Conservation (phyloP, 2,113 vertebrate genomes). For the Heterotis niloticus region DNA sequence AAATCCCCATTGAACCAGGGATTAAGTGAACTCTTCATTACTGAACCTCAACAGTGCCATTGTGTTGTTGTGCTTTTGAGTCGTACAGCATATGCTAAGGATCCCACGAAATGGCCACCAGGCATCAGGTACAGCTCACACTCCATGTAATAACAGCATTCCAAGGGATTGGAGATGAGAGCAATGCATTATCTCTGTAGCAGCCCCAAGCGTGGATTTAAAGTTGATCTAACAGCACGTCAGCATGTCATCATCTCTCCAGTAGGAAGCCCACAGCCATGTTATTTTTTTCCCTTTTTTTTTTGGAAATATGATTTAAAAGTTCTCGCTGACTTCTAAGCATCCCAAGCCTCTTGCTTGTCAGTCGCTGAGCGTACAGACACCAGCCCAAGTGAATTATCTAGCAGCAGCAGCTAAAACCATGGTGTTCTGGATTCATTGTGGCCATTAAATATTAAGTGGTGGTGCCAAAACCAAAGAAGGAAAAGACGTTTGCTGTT, state of each 20-base stretch:
- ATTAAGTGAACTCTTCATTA: background rate
- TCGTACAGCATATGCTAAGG: background rate
- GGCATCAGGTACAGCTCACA: background rate
- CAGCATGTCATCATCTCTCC: slow-evolving; percentile 25
- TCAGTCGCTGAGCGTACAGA: slow-evolving; percentile 32
- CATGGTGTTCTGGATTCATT: background rate
- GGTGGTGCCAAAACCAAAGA: too few relatives aligned
- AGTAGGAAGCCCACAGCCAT: background rate
- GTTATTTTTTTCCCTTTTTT: background rate
- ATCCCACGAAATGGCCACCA: background rate
- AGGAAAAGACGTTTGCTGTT: too few relatives aligned
- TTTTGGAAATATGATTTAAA: slow-evolving; percentile 24
- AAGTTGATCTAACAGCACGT: background rate
- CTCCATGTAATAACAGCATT: background rate
- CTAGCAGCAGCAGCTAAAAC: slow-evolving; percentile 32
- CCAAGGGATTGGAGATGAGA: background rate
- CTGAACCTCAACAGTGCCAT: background rate
- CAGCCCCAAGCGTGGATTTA: background rate
- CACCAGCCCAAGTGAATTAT: slow-evolving; percentile 39
- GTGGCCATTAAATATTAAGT: too few relatives aligned
- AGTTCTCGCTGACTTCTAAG: background rate
- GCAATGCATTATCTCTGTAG: background rate
- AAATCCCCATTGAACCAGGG: background rate
- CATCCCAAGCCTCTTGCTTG: slow-evolving; percentile 34
- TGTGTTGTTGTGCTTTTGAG: background rate